Base-by-base conservation (phyloP, 2,888 invertebrate genomes). In the Calameuta pallipes region DNA sequence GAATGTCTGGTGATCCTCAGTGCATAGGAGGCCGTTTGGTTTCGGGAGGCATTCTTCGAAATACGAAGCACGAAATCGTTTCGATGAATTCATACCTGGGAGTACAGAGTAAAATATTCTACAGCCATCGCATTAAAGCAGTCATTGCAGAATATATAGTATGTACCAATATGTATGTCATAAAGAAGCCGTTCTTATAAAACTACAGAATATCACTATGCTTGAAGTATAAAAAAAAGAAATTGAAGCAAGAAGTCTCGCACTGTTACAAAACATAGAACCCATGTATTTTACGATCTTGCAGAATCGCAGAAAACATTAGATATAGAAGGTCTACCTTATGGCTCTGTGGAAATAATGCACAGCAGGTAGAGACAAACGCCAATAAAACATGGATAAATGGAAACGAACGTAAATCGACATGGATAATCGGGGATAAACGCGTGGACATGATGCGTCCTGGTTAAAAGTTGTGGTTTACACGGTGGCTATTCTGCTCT, bases 401-500 rank as follows among this genome's bases (percentile, higher is more conserved):
- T 56, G 56, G 56, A 56, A 56, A 56, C 9, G 23, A 23, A 56
- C 56, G 56, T 56, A 56, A 56, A 56, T 56, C 23, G 9, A 23
- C 23, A 56, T 56, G 56, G 56, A 56, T 56, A 56, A 56, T 56
- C 56, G 56, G 23, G 56, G 23, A 56, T 56, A 56, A 56, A 9
- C 33, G 35, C 36, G 15, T 33, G 37, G 74, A 74, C 34, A 80
- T 81, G 79, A 83, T 84, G 84, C 84, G 86, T 84, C 85, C 82
- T 81, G 79, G 83, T 85, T 83, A 87, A 86, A 85, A 87, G 85
- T 85, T 83, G 84, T 86, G 85, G 82, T 86, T 87, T 86, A 84
- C 87, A 84, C 87, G 85, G 87, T 87, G 86, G 87, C 87, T 86
- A 87, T 88, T 86, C 84, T 82, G 86, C 82, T 83, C 84, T 83